Evolutionary conservation across 2,113 vertebrate genomes (phyloP), one percentile per base, ranked within the genome.

Genomic region (Gracilinanus agilis): DNA sequence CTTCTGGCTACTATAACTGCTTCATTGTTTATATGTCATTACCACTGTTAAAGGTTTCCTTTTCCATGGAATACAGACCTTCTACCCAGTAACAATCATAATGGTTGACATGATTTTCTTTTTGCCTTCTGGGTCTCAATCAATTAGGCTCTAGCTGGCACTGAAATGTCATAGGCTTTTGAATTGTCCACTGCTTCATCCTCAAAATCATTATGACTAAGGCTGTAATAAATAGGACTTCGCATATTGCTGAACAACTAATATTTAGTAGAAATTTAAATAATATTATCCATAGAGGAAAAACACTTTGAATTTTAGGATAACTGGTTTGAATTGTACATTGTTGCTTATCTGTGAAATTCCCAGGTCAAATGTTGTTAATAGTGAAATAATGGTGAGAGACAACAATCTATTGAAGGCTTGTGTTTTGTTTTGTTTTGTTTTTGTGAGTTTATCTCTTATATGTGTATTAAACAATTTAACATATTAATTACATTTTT

Each of bases 201-300:
- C 94, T 97, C 95, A 97, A 89, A 91, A 97, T 95, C 95, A 97
- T 97, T 93, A 95, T 93, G 90, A 91, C 90, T 98, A 44, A 94
- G 95, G 54, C 55, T 97, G 49, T 58, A 95, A 92, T 67, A 95
- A 75, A 55, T 96, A 93, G 19, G 56, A 67, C 96, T 97, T 95
- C 96, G 90, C 94, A 98, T 97, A 96, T 93, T 96, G 95, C 96
- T 96, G 93, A 97, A 92, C 90, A 96, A 97, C 90, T 94, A 92
- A 93, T 90, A 96, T 67, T 95, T 95, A 58, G 90, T 90, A 95
- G 95, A 90, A 96, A 94, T 96, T 98, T 97, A 98, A 97, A 97
- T 97, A 95, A 93, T 97, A 56, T 96, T 83, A 96, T 94, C 44
- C 13, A 94, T 54, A 90, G 92, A 90, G 92, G 29, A 94, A 96